Evolutionary conservation across 1,140 invertebrate species (phyloP).

Genomic region (Laupala kohalensis): DNA sequence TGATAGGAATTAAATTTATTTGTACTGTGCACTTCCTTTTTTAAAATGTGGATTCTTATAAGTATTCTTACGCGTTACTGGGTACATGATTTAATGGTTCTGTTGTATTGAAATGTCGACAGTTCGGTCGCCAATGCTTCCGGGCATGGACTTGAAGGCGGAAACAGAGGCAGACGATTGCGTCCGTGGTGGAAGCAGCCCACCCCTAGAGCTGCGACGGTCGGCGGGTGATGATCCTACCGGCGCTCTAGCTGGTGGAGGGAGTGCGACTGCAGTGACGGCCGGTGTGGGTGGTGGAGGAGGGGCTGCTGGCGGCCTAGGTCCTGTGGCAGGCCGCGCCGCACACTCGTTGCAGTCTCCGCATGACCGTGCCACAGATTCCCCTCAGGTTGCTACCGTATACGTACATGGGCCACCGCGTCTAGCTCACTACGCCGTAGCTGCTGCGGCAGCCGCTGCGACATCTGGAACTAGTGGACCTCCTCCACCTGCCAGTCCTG

Average conservation of each 20-base stretch:
- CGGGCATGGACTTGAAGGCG: slow-evolving; percentile 28
- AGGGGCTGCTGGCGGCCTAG: not conserved
- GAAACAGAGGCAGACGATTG: slow-evolving; percentile 30
- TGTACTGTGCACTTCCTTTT: no score
- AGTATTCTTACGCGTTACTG: no score
- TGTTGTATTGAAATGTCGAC: slow-evolving; percentile 3
- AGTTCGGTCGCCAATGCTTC: slow-evolving; percentile 12
- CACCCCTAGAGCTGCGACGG: slow-evolving; percentile 54
- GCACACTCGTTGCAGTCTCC: slow-evolving; percentile 48
- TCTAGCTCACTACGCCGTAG: slow-evolving; percentile 24
- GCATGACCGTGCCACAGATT: slow-evolving; percentile 57
- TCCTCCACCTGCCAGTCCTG: slow-evolving; percentile 19
- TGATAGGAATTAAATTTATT: no score
- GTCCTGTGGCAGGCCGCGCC: slow-evolving; percentile 19
- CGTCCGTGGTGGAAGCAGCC: slow-evolving; percentile 29
- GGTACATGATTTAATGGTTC: no score
- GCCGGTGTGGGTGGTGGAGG: slow-evolving; percentile 29
- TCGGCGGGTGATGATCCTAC: slow-evolving; percentile 19
- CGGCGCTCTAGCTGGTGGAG: slow-evolving; percentile 17
- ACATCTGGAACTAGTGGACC: no score
- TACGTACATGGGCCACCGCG: slow-evolving; percentile 39
- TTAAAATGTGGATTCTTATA: no score
- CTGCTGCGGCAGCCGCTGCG: slow-evolving; percentile 22
- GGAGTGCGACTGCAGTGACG: slow-evolving; percentile 47
- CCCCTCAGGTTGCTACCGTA: slow-evolving; percentile 41